These are phyloP conservation scores for Drosophila nigritarsus DNA, from an alignment of 2,888 invertebrate species.

Conservation along the genomic window DNA sequence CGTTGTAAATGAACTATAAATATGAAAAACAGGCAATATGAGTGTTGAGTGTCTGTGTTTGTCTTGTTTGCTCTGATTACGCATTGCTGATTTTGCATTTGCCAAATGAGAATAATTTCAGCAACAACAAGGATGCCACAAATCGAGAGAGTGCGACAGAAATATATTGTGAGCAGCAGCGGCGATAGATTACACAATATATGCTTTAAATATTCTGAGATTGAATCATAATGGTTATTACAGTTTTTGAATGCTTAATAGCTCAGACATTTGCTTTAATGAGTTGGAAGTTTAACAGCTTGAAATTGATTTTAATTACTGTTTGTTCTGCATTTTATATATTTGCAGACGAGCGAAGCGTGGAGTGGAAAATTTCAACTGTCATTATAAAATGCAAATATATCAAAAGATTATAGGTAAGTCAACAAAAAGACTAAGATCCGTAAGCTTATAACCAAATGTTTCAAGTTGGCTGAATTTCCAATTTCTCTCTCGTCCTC, in stretches of 20 bases:
- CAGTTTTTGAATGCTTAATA: constrained; percentile 17
- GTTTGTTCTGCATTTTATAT: constrained; percentile 37
- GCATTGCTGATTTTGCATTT: constrained; percentile 59
- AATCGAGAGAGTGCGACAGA: not conserved
- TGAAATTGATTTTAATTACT: constrained; percentile 53
- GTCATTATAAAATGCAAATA: constrained; percentile 14
- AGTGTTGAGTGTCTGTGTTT: constrained; percentile 21
- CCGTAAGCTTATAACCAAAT: constrained; percentile 15
- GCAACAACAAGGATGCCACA: not conserved
- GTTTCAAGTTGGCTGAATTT: constrained; percentile 37
- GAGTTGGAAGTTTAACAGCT: constrained; percentile 13
- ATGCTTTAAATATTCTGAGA: constrained; percentile 2
- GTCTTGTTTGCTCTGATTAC: constrained; percentile 51
- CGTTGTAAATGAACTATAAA: constrained; percentile 63
- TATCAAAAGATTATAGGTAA: constrained; percentile 46
- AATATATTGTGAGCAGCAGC: constrained; percentile 1
- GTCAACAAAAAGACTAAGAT: constrained; percentile 35
- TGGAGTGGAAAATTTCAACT: constrained; percentile 35
- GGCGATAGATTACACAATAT: not conserved
- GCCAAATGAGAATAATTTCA: constrained; percentile 36
- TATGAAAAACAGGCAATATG: constrained; percentile 38
- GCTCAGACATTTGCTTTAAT: constrained; percentile 30
- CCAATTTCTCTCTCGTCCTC: constrained; percentile 13
- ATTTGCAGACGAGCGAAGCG: constrained; percentile 53
- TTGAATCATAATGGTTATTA: constrained; percentile 27